Percentiles rank a stretch among this genome's conserved stretches.
Conservation (phyloP, 2,113 vertebrate genomes). For the Nipponia nippon region DNA sequence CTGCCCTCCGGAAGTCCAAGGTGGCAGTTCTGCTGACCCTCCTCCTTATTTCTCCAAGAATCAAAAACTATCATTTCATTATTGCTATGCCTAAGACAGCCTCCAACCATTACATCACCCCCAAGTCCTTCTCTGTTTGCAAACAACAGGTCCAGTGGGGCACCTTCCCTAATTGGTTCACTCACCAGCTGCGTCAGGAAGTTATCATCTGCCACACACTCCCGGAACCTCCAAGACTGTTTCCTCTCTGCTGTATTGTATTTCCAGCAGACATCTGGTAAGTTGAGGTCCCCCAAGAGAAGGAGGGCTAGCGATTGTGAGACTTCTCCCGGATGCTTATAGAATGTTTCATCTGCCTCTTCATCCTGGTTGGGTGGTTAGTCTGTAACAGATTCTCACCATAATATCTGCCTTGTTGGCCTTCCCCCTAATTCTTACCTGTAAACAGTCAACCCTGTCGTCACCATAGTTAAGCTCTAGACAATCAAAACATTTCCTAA, state of each 20-base stretch:
- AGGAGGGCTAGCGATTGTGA: background rate
- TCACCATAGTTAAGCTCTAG: background rate
- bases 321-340: background rate
- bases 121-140: background rate
- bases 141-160: background rate
- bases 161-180: background rate
- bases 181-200: background rate
- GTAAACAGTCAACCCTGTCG: background rate
- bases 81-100: background rate
- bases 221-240: background rate
- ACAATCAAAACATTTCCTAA: background rate
- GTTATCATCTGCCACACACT: background rate
- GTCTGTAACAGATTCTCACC: background rate
- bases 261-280: background rate
- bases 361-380: background rate
- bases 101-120: background rate
- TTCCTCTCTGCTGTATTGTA: background rate
- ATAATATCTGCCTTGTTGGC: background rate
- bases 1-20: background rate
- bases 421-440: background rate
- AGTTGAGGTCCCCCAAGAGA: background rate
- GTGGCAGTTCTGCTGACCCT: background rate
- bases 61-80: background rate
- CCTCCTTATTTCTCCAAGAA: background rate
- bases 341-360: background rate